Evolutionary conservation across 2,797 vertebrate species (phyloP), one percentile per base, ranked within the genome.

Genomic region (Gymnothorax reevesii): DNA sequence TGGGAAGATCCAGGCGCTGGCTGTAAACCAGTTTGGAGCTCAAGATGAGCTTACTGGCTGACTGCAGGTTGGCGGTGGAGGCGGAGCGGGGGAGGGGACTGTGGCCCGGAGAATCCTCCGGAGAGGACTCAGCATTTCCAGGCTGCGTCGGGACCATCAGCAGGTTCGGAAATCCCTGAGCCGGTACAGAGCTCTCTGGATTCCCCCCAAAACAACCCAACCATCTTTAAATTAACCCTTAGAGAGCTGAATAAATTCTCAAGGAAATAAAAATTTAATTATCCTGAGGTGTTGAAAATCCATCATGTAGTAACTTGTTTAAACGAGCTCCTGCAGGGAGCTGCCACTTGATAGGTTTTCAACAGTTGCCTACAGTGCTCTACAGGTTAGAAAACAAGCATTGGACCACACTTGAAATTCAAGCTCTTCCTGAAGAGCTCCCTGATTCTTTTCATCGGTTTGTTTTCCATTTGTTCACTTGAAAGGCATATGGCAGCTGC

Each of bases 21-120:
- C 97, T 98, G 88, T 98, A 99, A n/a, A 99, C 98, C 86, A 99
- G 96, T 88, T 94, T 97, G 89, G 98, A 99, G 93, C 96, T 98
- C 93, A 99, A 95, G 92, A 99, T 99, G 89, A 99, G 97, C 94
- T 98, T 99, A 94, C 98, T 99, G 82, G 98, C 98, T 85, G 99
- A 99, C 89, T 99, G 98, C 87, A 99, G 95, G 92, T 99, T 99
- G 91, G 97, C 98, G 54, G 98, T 97, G n/a, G 99, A 99, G 84
- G 97, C 96, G 57, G 99, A 99, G 77, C 98, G 97, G 17, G 98
- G 97, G 92, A 99, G 95, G 9, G 97, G 95, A 92, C 94, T 96
- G 86, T 93, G 22, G 62, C 96, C 87, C 2, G 97, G 96, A 85
- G 97, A 97, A 0, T 94, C 90, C 92, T 99, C 97, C 10, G 97